These are phyloP conservation scores for Prinia subflava DNA, from an alignment of 2,113 vertebrate genomes.

Conservation along the genomic window DNA sequence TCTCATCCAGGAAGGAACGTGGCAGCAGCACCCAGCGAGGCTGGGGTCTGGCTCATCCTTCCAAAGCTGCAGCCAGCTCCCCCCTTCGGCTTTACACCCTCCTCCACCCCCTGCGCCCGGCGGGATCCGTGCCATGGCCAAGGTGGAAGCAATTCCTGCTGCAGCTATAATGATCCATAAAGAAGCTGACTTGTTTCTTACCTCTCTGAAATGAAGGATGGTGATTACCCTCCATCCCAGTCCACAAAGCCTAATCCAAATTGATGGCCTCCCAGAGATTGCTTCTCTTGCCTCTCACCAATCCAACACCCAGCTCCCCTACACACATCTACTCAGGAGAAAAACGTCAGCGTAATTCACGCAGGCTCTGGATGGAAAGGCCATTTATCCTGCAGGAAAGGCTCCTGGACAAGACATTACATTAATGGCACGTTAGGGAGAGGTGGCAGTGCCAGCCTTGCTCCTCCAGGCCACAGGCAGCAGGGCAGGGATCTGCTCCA, in stretches of 20 bases:
- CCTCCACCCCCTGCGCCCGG: not conserved
- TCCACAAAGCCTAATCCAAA: constrained; percentile 33
- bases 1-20: not conserved
- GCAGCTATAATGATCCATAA: constrained; percentile 1
- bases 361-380: not conserved
- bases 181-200: constrained; percentile 36
- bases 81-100: not conserved
- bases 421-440: not conserved
- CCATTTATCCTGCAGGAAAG: not conserved
- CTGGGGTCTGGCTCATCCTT: not conserved
- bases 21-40: not conserved
- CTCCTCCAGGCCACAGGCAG: not conserved
- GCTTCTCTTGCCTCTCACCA: not conserved
- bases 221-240: constrained; percentile 38
- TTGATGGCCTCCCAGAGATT: constrained; percentile 19
- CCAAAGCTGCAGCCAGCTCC: not conserved
- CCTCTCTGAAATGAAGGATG: constrained; percentile 43
- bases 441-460: not conserved
- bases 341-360: not conserved
- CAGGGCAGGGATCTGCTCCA: not conserved
- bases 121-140: rapidly evolving
- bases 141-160: not conserved
- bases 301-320: not conserved
- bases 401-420: not conserved
- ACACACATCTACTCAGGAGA: not conserved